Base-by-base conservation (phyloP, 1,140 invertebrate species). In the Galleria mellonella region DNA sequence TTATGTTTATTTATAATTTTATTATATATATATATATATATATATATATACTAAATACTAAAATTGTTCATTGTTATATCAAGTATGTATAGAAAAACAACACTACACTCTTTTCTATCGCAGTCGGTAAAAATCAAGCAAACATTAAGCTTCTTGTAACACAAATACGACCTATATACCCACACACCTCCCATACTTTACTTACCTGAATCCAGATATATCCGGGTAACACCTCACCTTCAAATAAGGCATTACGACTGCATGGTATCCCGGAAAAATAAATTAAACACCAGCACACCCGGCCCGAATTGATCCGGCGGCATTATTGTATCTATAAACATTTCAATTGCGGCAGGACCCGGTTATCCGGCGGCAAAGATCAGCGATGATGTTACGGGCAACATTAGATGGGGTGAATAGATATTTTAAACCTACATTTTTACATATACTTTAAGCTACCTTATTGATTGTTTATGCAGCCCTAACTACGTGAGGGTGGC, bases 241-340 rank as follows among this genome's bases (percentile, higher is more conserved):
- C 9, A 13, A 37, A 37, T 37, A 37, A 37, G 35, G 35, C 35
- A 37, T 37, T 37, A 37, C 35, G 15, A 15, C 13, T 23, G 35
- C 35, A 13, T n/a, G 8, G 56, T 55, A 55, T 32, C 47, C 50
- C 48, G 61, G 61, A 73, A 75, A 76, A 76, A 75, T 76, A 76
- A 79, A 75, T 76, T 74, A 72, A 73, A 68, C 70, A 66, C 45
- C 51, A 47, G 54, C 55, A 6, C 43, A 41, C 43, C 39, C 39
- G 30, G 40, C 47, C 43, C 54, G 74, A 51, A 67, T 68, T 72
- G 71, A 79, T 76, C 75, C 75, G 41, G 57, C 15, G 47, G 60
- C 61, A 65, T 74, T 78, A 74, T 72, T 73, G 69, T 74, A 72
- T 75, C 70, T 72, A 78, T 78, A 78, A 78, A 78, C 74, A 78